These are phyloP conservation scores for Microplitis deprimator DNA, from an alignment of 2,888 invertebrate species.

Conservation along the genomic window DNA sequence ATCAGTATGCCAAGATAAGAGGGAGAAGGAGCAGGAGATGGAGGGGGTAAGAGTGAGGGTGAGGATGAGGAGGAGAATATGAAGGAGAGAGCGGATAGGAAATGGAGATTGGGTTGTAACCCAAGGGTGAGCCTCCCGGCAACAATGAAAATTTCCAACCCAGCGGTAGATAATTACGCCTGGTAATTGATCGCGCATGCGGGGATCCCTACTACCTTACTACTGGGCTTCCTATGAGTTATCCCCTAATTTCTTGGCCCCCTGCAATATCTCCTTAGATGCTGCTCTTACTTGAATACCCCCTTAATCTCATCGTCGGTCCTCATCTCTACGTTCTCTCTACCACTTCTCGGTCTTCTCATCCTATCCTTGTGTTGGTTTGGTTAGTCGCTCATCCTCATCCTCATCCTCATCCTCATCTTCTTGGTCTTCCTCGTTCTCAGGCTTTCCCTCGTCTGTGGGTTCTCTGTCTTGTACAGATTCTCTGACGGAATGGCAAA, in stretches of 20 bases:
- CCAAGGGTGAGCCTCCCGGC: slow-evolving; percentile 31
- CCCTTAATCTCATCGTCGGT: neutral
- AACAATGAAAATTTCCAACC: slow-evolving; percentile 52
- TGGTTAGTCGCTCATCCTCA: too few relatives aligned
- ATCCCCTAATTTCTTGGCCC: slow-evolving; percentile 12
- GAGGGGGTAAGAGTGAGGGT: neutral
- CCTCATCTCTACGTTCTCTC: neutral
- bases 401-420: too few relatives aligned
- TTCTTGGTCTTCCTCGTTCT: too few relatives aligned
- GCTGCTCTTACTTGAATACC: neutral
- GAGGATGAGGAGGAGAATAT: slow-evolving; percentile 5
- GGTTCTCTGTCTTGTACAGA: neutral
- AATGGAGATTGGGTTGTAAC: slow-evolving; percentile 4
- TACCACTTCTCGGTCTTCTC: neutral
- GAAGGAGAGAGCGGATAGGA: neutral
- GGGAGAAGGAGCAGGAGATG: neutral
- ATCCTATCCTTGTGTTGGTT: neutral
- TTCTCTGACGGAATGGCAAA: neutral
- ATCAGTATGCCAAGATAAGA: slow-evolving; percentile 51
- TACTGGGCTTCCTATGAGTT: neutral
- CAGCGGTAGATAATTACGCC: slow-evolving; percentile 48
- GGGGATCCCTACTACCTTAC: neutral
- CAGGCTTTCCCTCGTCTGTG: too few relatives aligned
- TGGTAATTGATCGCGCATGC: slow-evolving; percentile 51
- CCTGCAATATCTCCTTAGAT: neutral